Base-by-base conservation (phyloP, 2,113 vertebrate species). In the Hiodon alosoides region DNA sequence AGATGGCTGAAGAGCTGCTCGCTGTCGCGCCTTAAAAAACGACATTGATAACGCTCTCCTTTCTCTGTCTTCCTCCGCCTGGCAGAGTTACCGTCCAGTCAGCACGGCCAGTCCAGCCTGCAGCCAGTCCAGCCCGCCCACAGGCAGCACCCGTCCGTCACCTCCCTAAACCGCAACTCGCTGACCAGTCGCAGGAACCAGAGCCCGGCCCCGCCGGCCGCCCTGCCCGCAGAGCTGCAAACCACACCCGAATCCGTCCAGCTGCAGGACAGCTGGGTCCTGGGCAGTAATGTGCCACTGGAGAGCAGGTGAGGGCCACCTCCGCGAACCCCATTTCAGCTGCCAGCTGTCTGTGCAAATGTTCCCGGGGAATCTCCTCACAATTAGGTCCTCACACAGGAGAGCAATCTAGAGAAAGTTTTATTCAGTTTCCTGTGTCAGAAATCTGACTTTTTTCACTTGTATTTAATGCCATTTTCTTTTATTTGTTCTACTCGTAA, bases 201-300 rank as follows among this genome's bases (percentile, higher is more conserved):
- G 82, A 98, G 95, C 90, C 95, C 96, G 87, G 94, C 95, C 83
- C 94, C 95, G 86, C 88, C 95, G 91, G 94, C 93, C 93, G 95
- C 93, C 86, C 92, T 96, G 93, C 95, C 95, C 91, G 93, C 94
- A 88, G 96, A 98, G 91, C 94, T 99, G 93, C 97, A 97, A 92
- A 96, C 95, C 88, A 96, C 97, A 87, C 95, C 96, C 76, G 96
- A 99, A 94, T 98, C 96, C 83, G 96, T 97, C 94, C 97, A 98
- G 95, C 96, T 99, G 95, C 97, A 99, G 93, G 96, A 98, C 95
- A 99, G 96, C 95, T 99, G 96, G 96, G 96, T 99, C 86, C 93
- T 99, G 93, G 96, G 96, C 90, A 96, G 95, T 93, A 97, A 97
- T 93, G 95, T 97, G 53, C 95, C 95, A 90, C 94, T 99, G 94